These are phyloP conservation scores for Myotis findleyi DNA, from an alignment of 2,797 vertebrate genomes.

Conservation along the genomic window DNA sequence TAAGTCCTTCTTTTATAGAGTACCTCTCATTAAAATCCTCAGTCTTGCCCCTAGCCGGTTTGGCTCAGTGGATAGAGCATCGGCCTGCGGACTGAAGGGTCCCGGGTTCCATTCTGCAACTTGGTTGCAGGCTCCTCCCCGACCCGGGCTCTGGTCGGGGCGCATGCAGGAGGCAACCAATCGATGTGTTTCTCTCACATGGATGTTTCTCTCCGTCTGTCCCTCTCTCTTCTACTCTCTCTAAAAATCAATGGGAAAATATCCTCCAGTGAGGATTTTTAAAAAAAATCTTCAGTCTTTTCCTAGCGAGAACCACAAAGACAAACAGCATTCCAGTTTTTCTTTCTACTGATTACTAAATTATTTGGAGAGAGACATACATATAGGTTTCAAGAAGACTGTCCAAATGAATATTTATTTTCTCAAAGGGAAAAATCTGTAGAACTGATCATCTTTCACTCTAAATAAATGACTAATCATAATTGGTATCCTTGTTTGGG, in stretches of 20 bases:
- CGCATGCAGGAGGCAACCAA: too few relatives aligned
- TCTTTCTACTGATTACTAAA: constrained; percentile 29
- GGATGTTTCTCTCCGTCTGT: too few relatives aligned
- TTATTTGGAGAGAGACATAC: not conserved
- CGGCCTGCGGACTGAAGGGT: too few relatives aligned
- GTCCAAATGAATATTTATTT: constrained; percentile 58
- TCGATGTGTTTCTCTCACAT: too few relatives aligned
- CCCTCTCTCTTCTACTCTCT: too few relatives aligned
- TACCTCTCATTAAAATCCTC: not conserved
- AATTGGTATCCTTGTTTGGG: constrained; percentile 48
- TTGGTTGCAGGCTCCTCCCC: too few relatives aligned
- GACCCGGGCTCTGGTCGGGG: too few relatives aligned
- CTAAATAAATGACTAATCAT: constrained; percentile 62
- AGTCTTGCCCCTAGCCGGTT: not conserved
- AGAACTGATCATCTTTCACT: constrained; percentile 49
- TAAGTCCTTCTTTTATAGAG: not conserved
- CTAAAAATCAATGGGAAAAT: too few relatives aligned
- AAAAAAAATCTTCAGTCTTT: not conserved
- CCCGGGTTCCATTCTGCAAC: too few relatives aligned
- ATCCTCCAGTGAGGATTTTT: too few relatives aligned
- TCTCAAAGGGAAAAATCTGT: constrained; percentile 38
- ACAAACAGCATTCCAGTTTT: not conserved
- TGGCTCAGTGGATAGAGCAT: too few relatives aligned
- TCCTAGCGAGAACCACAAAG: constrained; percentile 45
- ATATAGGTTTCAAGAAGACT: constrained; percentile 28